Evolutionary conservation across 2,797 vertebrate genomes (phyloP).

Genomic region (Gallinago solitaria): DNA sequence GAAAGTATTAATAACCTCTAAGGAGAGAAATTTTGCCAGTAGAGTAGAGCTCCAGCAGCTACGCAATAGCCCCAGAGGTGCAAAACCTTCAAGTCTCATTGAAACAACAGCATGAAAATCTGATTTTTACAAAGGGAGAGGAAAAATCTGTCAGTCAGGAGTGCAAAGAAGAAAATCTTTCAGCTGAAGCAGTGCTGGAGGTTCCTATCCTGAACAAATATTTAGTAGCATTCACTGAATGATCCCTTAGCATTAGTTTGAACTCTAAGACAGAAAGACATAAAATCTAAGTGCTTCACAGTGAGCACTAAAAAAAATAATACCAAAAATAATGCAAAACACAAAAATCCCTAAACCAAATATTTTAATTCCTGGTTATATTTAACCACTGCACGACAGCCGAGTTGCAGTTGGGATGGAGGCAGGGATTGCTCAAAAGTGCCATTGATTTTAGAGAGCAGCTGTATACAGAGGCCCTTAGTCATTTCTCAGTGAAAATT

Average conservation of each 20-base stretch:
- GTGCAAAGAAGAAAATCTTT: neutral
- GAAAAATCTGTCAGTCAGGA: neutral
- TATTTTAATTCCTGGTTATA: neutral
- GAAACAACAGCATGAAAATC: constrained; percentile 16
- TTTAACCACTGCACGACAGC: neutral
- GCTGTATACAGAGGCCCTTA: neutral
- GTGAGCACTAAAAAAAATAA: neutral
- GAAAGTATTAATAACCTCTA: constrained; percentile 10
- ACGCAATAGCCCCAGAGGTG: neutral
- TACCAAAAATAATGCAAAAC: neutral
- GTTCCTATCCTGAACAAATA: neutral
- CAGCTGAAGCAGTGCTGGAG: neutral
- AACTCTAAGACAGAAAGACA: neutral
- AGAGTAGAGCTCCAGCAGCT: neutral
- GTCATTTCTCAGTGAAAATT: neutral
- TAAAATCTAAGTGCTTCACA: neutral
- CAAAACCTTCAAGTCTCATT: constrained; percentile 5
- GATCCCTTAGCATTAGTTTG: neutral
- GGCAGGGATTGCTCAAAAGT: neutral
- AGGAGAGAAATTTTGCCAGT: neutral
- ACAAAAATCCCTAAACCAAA: neutral
- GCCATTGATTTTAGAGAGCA: neutral
- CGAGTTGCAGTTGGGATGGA: neutral
- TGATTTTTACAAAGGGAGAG: neutral
- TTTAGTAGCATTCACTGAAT: neutral